These are phyloP conservation scores for Beroe forskalii DNA, from an alignment of 37 sponge, comb jelly and placozoan species.

Conservation along the genomic window DNA sequence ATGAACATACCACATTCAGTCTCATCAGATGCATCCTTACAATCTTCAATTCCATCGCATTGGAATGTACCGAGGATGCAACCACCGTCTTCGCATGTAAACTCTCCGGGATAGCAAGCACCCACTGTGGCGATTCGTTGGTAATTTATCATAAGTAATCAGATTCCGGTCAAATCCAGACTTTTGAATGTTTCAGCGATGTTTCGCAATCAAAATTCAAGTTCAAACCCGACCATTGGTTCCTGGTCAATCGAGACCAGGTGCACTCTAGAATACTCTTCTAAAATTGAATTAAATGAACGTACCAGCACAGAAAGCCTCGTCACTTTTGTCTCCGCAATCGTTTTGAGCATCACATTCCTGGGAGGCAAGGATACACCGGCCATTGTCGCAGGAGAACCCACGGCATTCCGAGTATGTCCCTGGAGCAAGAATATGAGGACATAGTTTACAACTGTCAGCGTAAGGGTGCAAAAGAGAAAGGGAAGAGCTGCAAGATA, in stretches of 20 bases:
- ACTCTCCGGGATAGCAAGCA: not conserved
- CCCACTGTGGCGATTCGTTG: too few species aligned
- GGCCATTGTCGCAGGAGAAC: constrained; percentile 9
- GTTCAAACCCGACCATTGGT: too few species aligned
- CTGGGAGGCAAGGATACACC: not conserved
- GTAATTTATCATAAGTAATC: too few species aligned
- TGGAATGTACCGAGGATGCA: not conserved
- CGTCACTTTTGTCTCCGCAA: constrained; percentile 48
- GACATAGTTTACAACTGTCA: not conserved
- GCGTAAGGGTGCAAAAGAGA: not conserved
- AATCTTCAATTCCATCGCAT: constrained; percentile 12
- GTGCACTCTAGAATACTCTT: too few species aligned
- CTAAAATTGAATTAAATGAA: too few species aligned
- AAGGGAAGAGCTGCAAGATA: not conserved
- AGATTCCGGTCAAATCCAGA: too few species aligned
- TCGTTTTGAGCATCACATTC: constrained; percentile 46
- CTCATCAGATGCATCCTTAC: constrained; percentile 41
- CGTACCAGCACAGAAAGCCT: not conserved
- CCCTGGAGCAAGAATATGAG: not conserved
- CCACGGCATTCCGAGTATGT: not conserved
- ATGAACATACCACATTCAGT: constrained; percentile 47
- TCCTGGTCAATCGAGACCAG: too few species aligned
- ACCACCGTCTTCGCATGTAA: not conserved
- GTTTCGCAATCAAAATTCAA: too few species aligned
- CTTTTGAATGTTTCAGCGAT: too few species aligned